Evolutionary conservation across 2,797 vertebrate genomes (phyloP).

Genomic region (Hapalemur alaotrensis): DNA sequence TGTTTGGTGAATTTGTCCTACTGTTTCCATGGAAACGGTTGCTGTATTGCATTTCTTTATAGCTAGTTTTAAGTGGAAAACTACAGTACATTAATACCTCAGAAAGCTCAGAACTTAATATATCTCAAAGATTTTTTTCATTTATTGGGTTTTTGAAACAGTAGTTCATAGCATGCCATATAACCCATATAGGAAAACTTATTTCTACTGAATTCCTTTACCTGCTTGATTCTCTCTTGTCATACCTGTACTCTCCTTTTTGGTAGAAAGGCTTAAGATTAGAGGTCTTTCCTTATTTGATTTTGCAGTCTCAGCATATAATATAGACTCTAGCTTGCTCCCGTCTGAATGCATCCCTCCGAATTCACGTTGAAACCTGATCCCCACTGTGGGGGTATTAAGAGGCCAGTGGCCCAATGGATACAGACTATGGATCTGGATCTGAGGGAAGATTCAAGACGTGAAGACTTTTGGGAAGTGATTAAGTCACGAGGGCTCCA

Average conservation of each 20-base stretch:
- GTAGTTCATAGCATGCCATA: background rate
- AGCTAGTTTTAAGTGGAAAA: constrained; percentile 54
- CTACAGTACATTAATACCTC: background rate
- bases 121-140: background rate
- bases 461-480: background rate
- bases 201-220: background rate
- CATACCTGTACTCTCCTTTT: background rate
- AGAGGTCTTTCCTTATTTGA: background rate
- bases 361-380: background rate
- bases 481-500: background rate
- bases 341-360: background rate
- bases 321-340: background rate
- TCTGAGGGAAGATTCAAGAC: background rate
- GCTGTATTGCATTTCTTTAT: constrained; percentile 39
- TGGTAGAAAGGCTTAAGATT: background rate
- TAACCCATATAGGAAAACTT: background rate
- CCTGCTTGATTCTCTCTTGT: background rate
- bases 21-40: constrained; percentile 81
- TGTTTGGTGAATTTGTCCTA: constrained; percentile 47
- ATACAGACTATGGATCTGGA: background rate
- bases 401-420: background rate
- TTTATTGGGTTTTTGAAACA: background rate
- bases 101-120: constrained; percentile 14
- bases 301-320: background rate
- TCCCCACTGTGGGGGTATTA: background rate